Conservation (phyloP, 2,113 vertebrate genomes). For the Sceloporus tristichus region DNA sequence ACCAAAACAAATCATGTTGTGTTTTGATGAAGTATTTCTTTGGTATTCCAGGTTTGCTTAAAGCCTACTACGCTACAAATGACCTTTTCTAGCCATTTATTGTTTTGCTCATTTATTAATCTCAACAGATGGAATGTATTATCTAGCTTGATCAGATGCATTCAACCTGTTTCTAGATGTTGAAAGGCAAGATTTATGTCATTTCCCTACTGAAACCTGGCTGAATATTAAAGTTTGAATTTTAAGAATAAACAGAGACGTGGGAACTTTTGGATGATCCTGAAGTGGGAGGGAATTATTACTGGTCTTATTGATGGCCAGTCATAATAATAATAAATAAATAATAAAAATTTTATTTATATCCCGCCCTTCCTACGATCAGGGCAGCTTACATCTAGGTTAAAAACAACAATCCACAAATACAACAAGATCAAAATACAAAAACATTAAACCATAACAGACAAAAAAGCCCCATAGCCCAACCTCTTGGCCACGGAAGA, state of each 20-base stretch:
- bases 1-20: conserved; percentile 9
- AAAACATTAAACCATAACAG: no score
- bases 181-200: neutral
- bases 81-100: neutral
- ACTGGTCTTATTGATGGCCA: no score
- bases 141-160: neutral
- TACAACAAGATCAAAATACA: no score
- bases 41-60: conserved; percentile 50
- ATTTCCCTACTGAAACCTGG: neutral
- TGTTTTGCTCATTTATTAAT: conserved; percentile 12
- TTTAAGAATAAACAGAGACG: neutral
- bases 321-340: no score
- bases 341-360: no score
- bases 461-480: no score
- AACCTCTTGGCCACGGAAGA: no score
- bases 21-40: conserved; percentile 26
- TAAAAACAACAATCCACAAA: no score
- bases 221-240: neutral
- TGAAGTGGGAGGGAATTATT: neutral
- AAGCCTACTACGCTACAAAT: conserved; percentile 42
- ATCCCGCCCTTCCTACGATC: no score
- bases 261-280: neutral
- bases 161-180: conserved; percentile 17
- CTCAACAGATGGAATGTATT: conserved; percentile 22
- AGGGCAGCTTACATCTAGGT: no score